Evolutionary conservation across 2,113 vertebrate genomes (phyloP).

Genomic region (Sigmodon hispidus): DNA sequence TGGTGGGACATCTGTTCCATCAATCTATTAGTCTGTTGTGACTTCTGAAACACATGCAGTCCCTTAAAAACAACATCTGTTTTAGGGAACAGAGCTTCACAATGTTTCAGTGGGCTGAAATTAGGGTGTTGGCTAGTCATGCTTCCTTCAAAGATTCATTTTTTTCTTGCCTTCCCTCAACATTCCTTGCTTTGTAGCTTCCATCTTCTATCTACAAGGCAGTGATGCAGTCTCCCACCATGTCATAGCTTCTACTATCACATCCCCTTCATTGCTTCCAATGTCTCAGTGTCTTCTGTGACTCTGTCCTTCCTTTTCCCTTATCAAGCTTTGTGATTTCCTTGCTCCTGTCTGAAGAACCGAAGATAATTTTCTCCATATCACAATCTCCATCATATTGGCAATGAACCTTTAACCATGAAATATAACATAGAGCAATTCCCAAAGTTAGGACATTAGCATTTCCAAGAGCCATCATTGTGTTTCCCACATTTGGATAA

Average conservation of each 20-base stretch:
- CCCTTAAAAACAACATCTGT: slow-evolving; percentile 36
- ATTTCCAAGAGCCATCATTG: background rate
- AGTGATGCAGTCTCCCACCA: background rate
- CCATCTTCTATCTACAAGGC: background rate
- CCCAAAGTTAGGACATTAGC: background rate
- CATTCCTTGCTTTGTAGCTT: background rate
- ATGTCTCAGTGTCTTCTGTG: background rate
- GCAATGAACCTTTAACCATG: background rate
- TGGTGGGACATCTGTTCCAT: background rate
- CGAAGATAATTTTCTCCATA: background rate
- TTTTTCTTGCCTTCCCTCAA: background rate
- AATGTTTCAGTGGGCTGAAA: background rate
- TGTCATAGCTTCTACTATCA: background rate
- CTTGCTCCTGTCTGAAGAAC: background rate
- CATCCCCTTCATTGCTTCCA: background rate
- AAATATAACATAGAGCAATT: background rate
- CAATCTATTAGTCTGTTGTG: background rate
- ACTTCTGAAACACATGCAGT: background rate
- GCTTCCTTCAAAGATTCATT: background rate
- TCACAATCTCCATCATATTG: background rate
- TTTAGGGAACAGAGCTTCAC: slow-evolving; percentile 26
- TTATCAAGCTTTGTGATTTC: background rate
- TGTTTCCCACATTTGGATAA: background rate
- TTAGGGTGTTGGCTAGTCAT: background rate
- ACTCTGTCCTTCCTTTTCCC: background rate